phyloP scores from a whole-genome alignment of 1,140 invertebrate species.

The Zaprionus ghesquierei region DNA sequence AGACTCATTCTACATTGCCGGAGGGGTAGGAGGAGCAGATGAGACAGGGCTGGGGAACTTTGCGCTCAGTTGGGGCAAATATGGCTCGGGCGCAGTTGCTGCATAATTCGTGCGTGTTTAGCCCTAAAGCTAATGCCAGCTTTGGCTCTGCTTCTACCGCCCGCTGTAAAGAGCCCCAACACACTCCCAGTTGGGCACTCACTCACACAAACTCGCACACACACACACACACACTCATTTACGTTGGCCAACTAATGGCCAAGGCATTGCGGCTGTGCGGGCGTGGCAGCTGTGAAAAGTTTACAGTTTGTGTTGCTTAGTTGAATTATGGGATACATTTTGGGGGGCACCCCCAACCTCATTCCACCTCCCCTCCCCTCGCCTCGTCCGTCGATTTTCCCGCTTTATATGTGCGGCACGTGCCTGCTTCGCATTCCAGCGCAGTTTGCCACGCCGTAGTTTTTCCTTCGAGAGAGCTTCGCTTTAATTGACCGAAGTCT shows the following conservation, averaged over 20 bases:
- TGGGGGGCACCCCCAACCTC: conserved; percentile 11
- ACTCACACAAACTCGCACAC: neutral
- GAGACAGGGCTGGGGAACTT: neutral
- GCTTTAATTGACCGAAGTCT: conserved; percentile 33
- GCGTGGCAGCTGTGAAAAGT: conserved; percentile 33
- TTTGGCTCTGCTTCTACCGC: neutral
- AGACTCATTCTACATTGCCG: neutral
- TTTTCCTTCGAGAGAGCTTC: neutral
- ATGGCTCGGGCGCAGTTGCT: conserved; percentile 22
- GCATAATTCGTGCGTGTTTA: conserved; percentile 32
- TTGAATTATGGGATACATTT: conserved; percentile 55
- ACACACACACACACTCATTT: conserved; percentile 27
- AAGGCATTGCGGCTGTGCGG: neutral
- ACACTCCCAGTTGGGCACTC: conserved; percentile 6
- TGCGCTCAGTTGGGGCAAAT: conserved; percentile 4
- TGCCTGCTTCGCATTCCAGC: conserved; percentile 20
- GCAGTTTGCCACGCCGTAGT: neutral
- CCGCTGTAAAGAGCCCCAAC: neutral
- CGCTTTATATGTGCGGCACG: conserved; percentile 44
- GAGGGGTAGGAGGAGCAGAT: neutral
- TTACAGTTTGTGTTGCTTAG: conserved; percentile 49
- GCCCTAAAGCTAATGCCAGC: conserved; percentile 21
- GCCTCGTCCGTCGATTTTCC: no score
- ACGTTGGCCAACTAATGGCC: conserved; percentile 11
- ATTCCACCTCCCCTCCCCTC: neutral